A percentile compares a stretch with the other conserved stretches of the same genome.
Conservation (phyloP, 2,888 invertebrate genomes). For the Caenorhabditis uteleia region DNA sequence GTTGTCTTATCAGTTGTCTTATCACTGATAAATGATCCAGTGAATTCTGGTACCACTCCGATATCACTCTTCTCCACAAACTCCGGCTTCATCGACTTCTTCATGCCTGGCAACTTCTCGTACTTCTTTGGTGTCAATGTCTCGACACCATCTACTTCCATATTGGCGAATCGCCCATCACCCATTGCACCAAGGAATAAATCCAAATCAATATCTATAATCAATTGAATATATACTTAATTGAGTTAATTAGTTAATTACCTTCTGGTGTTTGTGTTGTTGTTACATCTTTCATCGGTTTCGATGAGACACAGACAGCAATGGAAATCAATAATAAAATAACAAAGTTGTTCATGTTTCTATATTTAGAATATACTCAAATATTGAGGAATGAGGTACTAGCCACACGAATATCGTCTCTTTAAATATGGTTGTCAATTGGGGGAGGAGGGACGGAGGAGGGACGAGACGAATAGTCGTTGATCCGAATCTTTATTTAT, state of each 20-base stretch:
- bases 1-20: constrained; percentile 5
- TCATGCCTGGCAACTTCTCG: constrained; percentile 39
- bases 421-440: no score
- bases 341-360: no score
- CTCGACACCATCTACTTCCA: constrained; percentile 34
- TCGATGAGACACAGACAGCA: no score
- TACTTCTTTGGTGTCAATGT: constrained; percentile 31
- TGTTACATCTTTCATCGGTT: no score
- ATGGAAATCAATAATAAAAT: no score
- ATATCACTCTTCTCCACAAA: constrained; percentile 1
- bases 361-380: no score
- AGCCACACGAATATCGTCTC: no score
- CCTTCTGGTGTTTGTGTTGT: no score
- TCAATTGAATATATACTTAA: not conserved
- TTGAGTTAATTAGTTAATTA: not conserved
- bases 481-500: no score
- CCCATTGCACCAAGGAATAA: constrained; percentile 31
- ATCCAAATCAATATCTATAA: constrained; percentile 15
- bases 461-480: no score
- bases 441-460: no score
- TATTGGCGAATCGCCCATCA: constrained; percentile 38
- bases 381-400: no score
- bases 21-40: constrained; percentile 26
- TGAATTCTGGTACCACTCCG: constrained; percentile 12
- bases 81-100: constrained; percentile 18